Conservation (phyloP, 2,113 vertebrate genomes). For the Pantherophis guttatus region DNA sequence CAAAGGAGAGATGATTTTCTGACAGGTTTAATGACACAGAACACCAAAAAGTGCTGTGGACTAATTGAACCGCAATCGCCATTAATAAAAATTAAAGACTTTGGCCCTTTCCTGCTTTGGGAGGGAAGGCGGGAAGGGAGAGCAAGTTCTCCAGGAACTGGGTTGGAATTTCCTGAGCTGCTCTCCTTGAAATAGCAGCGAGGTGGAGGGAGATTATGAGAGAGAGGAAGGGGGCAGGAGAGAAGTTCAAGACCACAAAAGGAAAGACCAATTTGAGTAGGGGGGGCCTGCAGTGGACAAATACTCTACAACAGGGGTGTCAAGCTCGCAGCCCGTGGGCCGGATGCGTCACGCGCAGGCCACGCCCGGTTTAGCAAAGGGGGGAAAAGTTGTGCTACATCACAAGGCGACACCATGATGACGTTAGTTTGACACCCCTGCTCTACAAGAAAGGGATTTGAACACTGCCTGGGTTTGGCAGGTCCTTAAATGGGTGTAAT, state of each 20-base stretch:
- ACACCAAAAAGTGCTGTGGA: conserved; percentile 10
- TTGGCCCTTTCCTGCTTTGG: neutral
- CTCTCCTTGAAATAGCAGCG: conserved; percentile 52
- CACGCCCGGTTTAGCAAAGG: too few relatives aligned
- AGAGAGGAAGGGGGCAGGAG: neutral
- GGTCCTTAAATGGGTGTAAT: neutral
- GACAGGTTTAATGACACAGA: conserved; percentile 40
- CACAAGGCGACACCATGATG: too few relatives aligned
- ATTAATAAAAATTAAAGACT: conserved; percentile 55
- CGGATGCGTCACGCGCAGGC: too few relatives aligned
- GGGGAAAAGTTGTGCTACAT: too few relatives aligned
- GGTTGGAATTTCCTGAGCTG: conserved; percentile 51
- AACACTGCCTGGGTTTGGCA: conserved; percentile 10
- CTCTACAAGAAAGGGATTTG: neutral
- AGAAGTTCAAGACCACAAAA: neutral
- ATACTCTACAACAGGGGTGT: neutral
- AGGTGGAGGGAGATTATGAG: neutral
- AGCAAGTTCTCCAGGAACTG: conserved; percentile 23
- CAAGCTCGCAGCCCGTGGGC: too few relatives aligned
- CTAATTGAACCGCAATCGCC: conserved; percentile 41
- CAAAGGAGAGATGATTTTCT: conserved; percentile 39
- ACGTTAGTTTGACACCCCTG: too few relatives aligned
- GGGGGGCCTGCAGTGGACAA: neutral
- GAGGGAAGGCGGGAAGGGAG: conserved; percentile 41
- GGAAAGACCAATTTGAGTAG: conserved; percentile 17